Evolutionary conservation across 2,113 vertebrate genomes (phyloP), one percentile per base, ranked within the genome.

Genomic region (Rallus limicola): DNA sequence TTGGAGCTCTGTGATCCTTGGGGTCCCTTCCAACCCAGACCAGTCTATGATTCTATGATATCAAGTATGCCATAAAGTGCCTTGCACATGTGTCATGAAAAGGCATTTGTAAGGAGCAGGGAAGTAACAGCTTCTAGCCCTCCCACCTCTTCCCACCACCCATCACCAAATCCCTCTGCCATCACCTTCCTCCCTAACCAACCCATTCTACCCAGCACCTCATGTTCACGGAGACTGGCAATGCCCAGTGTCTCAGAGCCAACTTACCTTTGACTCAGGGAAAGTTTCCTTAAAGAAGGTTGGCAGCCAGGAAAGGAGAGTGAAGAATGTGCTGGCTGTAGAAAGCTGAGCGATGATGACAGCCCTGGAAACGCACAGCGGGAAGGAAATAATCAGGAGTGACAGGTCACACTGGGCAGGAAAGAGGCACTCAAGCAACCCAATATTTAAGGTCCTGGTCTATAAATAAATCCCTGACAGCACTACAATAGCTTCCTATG

Each of bases 251-350:
- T 25, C 62, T 13, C 3, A 0, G 20, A 62, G 20, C 55, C 14
- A 12, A 40, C 98, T 97, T 96, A 99, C 99, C 99, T 99, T 99
- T 13, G 99, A 98, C n/a, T 98, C 97, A 0, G 99, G 99, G 92
- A 99, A 99, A 6, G 98, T 98, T 93, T 99, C 99, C 96, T 98
- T 98, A 64, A 99, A 99, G 98, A 99, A 99, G 5, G 99, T 99
- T 5, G 99, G 99, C 91, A 99, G 97, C 99, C 99, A 99, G 68
- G 99, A 99, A 90, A 99, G 98, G 50, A 99, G 98, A 19, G 98
- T 98, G 98, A 99, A 99, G 95, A 99, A 99, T 8, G 99, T 99
- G 96, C 99, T 99, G 17, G 99, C 98, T 0, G 99, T 98, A 17
- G 98, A 99, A 62, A 99, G 98, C 97, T 99, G 99, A 13, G 99